Conservation (phyloP, 2,797 vertebrate species). For the Mus caroli region DNA sequence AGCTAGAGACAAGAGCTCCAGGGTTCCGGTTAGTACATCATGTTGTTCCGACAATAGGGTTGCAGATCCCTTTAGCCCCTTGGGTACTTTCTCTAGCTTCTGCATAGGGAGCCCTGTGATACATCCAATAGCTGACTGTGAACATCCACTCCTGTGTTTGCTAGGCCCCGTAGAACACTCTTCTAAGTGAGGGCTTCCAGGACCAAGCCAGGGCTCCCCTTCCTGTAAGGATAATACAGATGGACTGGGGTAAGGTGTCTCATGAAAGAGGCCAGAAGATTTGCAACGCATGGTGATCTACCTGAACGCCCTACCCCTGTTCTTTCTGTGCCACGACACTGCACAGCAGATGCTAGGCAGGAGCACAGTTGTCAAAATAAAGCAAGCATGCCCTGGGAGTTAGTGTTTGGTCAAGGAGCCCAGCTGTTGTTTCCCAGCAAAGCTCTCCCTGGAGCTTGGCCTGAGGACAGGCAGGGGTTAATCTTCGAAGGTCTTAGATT, state of each 20-base stretch:
- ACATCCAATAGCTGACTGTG: too few relatives aligned
- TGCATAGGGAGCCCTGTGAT: too few relatives aligned
- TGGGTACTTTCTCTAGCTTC: too few relatives aligned
- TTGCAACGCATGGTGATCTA: background rate
- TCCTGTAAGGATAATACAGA: background rate
- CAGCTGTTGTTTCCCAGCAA: slow-evolving; percentile 79
- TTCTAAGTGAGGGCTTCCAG: background rate
- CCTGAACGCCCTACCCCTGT: background rate
- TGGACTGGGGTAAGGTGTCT: background rate
- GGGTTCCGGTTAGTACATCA: too few relatives aligned
- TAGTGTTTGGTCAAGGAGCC: slow-evolving; percentile 60
- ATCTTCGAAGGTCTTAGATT: slow-evolving; percentile 71
- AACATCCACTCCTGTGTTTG: too few relatives aligned
- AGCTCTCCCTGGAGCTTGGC: background rate
- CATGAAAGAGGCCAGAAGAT: background rate
- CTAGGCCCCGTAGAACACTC: background rate
- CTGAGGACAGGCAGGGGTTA: slow-evolving; percentile 77
- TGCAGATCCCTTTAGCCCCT: too few relatives aligned
- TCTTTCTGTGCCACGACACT: background rate
- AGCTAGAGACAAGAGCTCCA: too few relatives aligned
- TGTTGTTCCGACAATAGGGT: too few relatives aligned
- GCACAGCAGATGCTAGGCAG: slow-evolving; percentile 50
- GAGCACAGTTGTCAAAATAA: slow-evolving; percentile 62
- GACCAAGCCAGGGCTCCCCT: background rate
- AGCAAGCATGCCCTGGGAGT: background rate